These are phyloP conservation scores for Coecobrya sp. DNA, from an alignment of 2,888 invertebrate genomes.

Conservation along the genomic window DNA sequence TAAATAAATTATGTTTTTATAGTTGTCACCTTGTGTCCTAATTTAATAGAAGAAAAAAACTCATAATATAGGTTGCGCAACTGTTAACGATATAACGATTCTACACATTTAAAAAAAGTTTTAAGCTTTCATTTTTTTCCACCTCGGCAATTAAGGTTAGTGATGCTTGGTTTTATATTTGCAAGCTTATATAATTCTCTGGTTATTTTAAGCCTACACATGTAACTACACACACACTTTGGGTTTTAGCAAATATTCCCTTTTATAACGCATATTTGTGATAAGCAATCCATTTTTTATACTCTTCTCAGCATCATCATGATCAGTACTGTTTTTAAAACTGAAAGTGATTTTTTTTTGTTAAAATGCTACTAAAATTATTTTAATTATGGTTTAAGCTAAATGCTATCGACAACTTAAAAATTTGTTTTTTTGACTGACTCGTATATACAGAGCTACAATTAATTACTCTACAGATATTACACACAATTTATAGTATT, in stretches of 20 bases:
- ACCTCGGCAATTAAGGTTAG: too few relatives aligned
- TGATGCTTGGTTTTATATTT: too few relatives aligned
- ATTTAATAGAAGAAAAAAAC: too few relatives aligned
- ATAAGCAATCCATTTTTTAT: neutral
- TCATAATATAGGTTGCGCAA: too few relatives aligned
- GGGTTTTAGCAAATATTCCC: neutral
- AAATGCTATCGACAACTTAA: neutral
- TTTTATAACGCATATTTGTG: neutral
- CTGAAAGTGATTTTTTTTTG: neutral
- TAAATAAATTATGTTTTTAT: neutral
- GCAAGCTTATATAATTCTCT: too few relatives aligned
- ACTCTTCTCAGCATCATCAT: neutral
- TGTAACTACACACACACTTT: neutral
- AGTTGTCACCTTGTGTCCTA: neutral
- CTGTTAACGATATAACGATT: too few relatives aligned
- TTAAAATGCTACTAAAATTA: neutral
- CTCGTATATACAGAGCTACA: constrained; percentile 59
- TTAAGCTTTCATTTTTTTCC: too few relatives aligned
- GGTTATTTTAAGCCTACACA: too few relatives aligned
- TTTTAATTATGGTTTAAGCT: neutral
- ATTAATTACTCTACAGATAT: too few relatives aligned
- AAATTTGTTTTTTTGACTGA: constrained; percentile 19
- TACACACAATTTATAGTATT: neutral
- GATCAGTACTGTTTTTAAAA: constrained; percentile 22
- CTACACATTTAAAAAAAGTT: too few relatives aligned